Evolutionary conservation across 1,140 invertebrate genomes (phyloP).

Genomic region (Aphis gossypii): DNA sequence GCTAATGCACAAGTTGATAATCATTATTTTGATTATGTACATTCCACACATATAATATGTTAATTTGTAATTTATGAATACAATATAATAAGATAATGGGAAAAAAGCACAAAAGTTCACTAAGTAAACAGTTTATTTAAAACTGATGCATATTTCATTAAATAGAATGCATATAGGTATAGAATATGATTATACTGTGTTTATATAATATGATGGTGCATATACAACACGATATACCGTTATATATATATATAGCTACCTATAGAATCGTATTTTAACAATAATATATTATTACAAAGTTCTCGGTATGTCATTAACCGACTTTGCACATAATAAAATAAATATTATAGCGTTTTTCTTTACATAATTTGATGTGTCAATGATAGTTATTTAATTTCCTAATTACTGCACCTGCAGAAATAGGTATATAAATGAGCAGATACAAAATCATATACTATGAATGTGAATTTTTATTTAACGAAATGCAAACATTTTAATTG

Average conservation of each 20-base stretch:
- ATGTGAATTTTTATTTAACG: background rate
- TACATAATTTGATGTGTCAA: background rate
- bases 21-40: background rate
- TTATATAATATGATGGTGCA: background rate
- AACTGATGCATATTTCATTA: slow-evolving; percentile 5
- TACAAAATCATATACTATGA: background rate
- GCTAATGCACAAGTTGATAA: background rate
- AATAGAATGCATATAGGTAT: background rate
- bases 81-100: background rate
- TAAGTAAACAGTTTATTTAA: background rate
- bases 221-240: background rate
- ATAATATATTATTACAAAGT: background rate
- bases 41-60: background rate
- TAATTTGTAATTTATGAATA: background rate
- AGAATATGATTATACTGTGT: background rate
- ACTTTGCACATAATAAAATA: background rate
- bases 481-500: background rate
- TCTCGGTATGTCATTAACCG: background rate
- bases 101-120: background rate
- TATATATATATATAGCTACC: background rate
- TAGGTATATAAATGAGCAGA: background rate
- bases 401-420: background rate
- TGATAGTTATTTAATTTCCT: background rate
- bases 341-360: background rate
- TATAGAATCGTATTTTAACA: background rate